Percentiles rank a stretch among this genome's conserved stretches.
phyloP scores from a whole-genome alignment of 2,888 invertebrate genomes.

The Agonopterix heracliana region DNA sequence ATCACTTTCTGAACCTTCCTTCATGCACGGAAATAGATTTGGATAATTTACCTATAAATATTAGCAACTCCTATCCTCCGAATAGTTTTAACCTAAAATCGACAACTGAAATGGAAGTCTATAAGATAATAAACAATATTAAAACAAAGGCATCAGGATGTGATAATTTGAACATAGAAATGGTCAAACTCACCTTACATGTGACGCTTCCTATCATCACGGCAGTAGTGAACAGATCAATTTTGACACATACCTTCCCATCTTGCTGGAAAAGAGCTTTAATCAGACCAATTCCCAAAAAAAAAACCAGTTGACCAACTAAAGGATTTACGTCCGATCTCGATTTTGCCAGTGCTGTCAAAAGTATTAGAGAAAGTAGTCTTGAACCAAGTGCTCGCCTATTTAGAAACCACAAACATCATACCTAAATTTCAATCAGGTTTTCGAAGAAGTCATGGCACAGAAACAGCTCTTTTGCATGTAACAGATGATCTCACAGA shows the following conservation, averaged over 20 bases:
- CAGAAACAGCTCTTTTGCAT: constrained; percentile 7
- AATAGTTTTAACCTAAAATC: neutral
- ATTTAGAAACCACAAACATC: too few relatives aligned
- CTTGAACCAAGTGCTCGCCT: too few relatives aligned
- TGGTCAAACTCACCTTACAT: neutral
- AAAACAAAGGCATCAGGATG: neutral
- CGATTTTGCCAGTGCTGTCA: too few relatives aligned
- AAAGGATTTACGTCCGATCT: too few relatives aligned
- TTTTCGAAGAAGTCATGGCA: constrained; percentile 3
- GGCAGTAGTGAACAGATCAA: neutral
- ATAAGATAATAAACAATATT: neutral
- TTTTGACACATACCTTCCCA: neutral
- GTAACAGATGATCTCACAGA: constrained; percentile 12
- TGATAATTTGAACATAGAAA: neutral
- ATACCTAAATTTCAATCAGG: constrained; percentile 8
- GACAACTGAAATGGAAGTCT: neutral
- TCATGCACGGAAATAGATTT: too few relatives aligned
- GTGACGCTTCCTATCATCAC: neutral
- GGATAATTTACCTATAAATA: neutral
- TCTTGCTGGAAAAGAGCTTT: neutral
- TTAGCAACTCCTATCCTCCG: too few relatives aligned
- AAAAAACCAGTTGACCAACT: too few relatives aligned
- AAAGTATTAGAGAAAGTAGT: too few relatives aligned
- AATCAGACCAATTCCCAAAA: constrained; percentile 3
- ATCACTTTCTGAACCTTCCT: neutral